Percentiles rank a stretch among this genome's conserved stretches.
Conservation (phyloP, 2,888 invertebrate genomes). For the Limenitis camilla region DNA sequence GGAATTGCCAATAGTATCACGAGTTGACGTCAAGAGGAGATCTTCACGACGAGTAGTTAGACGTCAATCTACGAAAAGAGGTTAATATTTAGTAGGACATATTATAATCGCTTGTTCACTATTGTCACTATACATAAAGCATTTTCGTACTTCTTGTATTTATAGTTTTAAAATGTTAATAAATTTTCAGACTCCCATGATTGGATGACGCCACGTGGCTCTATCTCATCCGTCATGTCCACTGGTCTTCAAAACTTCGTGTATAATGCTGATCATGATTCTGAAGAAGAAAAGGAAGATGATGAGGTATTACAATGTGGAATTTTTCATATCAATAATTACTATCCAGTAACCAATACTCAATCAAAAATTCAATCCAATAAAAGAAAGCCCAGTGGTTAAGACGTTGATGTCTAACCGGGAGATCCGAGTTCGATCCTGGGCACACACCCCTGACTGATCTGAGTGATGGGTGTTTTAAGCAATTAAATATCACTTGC, state of each 20-base stretch:
- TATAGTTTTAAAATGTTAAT: no score
- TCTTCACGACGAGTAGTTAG: conserved; percentile 51
- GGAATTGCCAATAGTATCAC: conserved; percentile 36
- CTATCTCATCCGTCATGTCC: conserved; percentile 60
- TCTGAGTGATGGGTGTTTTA: no score
- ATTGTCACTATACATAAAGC: no score
- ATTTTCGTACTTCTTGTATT: no score
- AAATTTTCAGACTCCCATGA: conserved; percentile 59
- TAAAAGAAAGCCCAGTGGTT: no score
- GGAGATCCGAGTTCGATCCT: no score
- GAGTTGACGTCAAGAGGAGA: conserved; percentile 48
- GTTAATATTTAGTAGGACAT: conserved; percentile 27
- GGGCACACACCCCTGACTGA: no score
- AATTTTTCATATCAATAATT: no score
- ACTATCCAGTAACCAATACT: no score
- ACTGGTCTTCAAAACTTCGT: conserved; percentile 55
- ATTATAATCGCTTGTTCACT: background rate
- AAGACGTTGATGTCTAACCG: no score
- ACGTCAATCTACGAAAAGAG: conserved; percentile 57
- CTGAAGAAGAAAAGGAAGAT: conserved; percentile 46
- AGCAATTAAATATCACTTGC: no score
- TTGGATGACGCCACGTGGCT: conserved; percentile 66
- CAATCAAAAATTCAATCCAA: no score
- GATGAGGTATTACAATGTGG: conserved; percentile 51
- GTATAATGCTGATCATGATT: conserved; percentile 51